phyloP scores from a whole-genome alignment of 2,113 vertebrate genomes.

The Podocnemis expansa region DNA sequence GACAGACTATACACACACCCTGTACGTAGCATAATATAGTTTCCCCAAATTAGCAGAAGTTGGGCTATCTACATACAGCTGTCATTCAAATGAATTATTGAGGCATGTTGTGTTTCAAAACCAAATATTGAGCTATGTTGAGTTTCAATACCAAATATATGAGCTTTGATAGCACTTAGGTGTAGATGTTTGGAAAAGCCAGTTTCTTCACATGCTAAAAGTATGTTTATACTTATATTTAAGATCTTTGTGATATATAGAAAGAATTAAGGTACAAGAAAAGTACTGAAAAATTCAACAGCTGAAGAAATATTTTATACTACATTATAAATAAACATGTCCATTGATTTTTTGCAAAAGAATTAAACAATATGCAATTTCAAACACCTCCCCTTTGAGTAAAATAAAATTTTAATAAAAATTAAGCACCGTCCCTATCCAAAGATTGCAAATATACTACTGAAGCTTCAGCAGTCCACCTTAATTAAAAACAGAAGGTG shows the following conservation, averaged over 20 bases:
- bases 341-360: not conserved
- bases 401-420: not conserved
- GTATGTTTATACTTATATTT: not conserved
- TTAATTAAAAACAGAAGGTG: not conserved
- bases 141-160: not conserved
- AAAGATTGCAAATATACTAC: not conserved
- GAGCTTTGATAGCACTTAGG: not conserved
- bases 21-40: fast-evolving
- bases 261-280: not conserved
- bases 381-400: not conserved
- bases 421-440: not conserved
- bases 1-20: not conserved
- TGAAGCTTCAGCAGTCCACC: not conserved
- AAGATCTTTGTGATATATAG: not conserved
- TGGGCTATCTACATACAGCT: not conserved
- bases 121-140: not conserved
- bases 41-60: not conserved
- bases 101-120: not conserved
- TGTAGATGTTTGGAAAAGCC: not conserved
- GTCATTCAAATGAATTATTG: not conserved
- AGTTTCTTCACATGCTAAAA: not conserved
- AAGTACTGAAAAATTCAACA: not conserved
- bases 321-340: not conserved
- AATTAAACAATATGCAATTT: not conserved
- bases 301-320: not conserved